These are phyloP conservation scores for Cardiocondyla obscurior DNA, from an alignment of 1,140 invertebrate species.

Conservation along the genomic window DNA sequence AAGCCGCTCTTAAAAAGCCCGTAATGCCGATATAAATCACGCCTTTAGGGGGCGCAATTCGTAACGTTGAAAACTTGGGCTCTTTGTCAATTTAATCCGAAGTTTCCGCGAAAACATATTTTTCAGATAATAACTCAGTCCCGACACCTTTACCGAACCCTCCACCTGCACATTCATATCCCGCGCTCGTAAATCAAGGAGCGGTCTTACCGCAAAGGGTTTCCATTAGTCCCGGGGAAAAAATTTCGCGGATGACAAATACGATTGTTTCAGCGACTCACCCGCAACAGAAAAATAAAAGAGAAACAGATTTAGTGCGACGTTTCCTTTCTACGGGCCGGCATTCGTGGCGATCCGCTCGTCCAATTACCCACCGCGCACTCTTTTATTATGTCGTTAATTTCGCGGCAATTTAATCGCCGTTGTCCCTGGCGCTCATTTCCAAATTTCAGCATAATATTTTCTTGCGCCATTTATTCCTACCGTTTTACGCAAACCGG, in stretches of 20 bases:
- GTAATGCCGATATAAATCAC: slow-evolving; percentile 69
- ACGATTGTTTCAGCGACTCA: slow-evolving; percentile 71
- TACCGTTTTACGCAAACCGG: slow-evolving; percentile 17
- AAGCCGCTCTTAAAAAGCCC: slow-evolving; percentile 56
- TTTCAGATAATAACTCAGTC: slow-evolving; percentile 72
- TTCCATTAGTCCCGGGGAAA: slow-evolving; percentile 72
- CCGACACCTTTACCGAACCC: slow-evolving; percentile 68
- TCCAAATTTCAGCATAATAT: slow-evolving; percentile 26
- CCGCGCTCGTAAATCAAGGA: slow-evolving; percentile 70
- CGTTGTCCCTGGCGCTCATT: background rate
- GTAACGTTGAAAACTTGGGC: slow-evolving; percentile 70
- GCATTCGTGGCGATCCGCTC: background rate
- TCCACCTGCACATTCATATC: slow-evolving; percentile 69
- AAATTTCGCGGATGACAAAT: slow-evolving; percentile 72
- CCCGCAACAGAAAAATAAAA: slow-evolving; percentile 64
- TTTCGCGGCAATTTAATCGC: slow-evolving; percentile 24
- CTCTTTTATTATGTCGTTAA: slow-evolving; percentile 26
- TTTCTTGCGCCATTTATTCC: slow-evolving; percentile 46
- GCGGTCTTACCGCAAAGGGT: slow-evolving; percentile 70
- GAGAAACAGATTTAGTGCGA: slow-evolving; percentile 27
- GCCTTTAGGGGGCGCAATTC: slow-evolving; percentile 56
- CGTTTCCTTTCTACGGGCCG: background rate
- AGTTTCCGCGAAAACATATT: slow-evolving; percentile 73
- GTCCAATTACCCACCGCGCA: background rate
- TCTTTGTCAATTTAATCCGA: slow-evolving; percentile 73